A percentile compares a stretch with the other conserved stretches of the same genome.
phyloP scores from a whole-genome alignment of 2,797 vertebrate species.

The Silurus aristotelis region DNA sequence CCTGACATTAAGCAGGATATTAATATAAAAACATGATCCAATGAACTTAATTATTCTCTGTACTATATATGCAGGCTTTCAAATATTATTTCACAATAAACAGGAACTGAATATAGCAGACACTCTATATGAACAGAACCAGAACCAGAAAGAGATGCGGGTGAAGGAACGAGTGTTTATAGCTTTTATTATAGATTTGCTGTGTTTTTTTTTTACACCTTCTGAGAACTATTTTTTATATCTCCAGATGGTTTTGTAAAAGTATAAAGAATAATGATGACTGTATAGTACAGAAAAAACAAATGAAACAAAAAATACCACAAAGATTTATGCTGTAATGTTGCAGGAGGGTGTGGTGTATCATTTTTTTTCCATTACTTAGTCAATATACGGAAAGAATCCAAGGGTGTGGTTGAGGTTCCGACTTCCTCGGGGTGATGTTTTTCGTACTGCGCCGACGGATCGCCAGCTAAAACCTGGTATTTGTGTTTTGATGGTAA shows the following conservation, averaged over 20 bases:
- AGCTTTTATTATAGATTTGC: background rate
- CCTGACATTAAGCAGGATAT: no score
- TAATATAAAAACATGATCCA: no score
- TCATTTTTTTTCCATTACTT: conserved; percentile 24
- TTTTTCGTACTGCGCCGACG: conserved; percentile 26
- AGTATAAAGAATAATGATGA: background rate
- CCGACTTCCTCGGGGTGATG: conserved; percentile 30
- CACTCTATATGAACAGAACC: background rate
- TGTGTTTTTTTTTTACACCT: background rate
- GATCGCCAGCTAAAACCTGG: background rate
- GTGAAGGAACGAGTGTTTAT: background rate
- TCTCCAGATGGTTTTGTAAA: conserved; percentile 4
- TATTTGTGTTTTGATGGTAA: background rate
- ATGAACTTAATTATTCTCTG: no score
- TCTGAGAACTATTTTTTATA: background rate
- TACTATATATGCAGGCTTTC: background rate
- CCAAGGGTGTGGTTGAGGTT: conserved; percentile 42
- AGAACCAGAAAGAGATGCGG: background rate
- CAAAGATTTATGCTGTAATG: background rate
- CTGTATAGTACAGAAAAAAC: background rate
- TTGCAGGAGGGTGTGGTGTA: background rate
- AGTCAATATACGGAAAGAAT: conserved; percentile 31
- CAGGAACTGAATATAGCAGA: background rate
- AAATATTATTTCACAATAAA: background rate
- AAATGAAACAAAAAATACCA: background rate